These are phyloP conservation scores for Eulemur albifrons DNA, from an alignment of 2,797 vertebrate species.

Conservation along the genomic window DNA sequence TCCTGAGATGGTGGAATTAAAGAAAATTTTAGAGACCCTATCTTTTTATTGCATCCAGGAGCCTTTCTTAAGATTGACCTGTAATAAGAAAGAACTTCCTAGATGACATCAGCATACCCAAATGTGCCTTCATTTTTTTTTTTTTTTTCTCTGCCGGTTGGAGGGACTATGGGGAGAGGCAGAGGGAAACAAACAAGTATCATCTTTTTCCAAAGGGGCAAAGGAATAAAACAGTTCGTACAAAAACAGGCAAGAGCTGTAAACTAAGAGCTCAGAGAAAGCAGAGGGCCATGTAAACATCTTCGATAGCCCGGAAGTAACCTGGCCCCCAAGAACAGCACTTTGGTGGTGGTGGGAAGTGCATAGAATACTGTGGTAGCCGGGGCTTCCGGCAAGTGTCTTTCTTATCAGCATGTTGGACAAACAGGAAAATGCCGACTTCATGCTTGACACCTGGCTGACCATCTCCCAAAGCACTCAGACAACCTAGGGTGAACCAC, in stretches of 20 bases:
- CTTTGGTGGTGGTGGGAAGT: fast-evolving
- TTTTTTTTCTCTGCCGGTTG: not conserved
- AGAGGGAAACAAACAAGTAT: not conserved
- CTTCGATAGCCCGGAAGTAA: not conserved
- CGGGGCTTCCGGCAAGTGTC: not conserved
- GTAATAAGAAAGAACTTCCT: not conserved
- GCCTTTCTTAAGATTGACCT: not conserved
- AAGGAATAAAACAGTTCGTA: not conserved
- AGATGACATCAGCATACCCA: not conserved
- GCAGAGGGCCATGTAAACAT: not conserved
- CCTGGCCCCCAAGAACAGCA: not conserved
- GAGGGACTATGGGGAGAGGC: not conserved
- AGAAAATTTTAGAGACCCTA: not conserved
- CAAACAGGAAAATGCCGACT: not conserved
- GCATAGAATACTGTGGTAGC: not conserved
- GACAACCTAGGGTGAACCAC: not conserved
- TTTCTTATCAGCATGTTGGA: not conserved
- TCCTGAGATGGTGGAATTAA: not conserved
- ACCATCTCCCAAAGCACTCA: not conserved
- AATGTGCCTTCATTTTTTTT: not conserved
- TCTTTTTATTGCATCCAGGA: not conserved
- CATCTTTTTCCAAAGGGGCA: not conserved
- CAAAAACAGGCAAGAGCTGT: not conserved
- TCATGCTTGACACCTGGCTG: not conserved
- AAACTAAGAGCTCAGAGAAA: not conserved